A percentile compares a stretch with the other conserved stretches of the same genome.
Conservation (phyloP, 1,140 invertebrate species). For the Diabrotica virgifera region DNA sequence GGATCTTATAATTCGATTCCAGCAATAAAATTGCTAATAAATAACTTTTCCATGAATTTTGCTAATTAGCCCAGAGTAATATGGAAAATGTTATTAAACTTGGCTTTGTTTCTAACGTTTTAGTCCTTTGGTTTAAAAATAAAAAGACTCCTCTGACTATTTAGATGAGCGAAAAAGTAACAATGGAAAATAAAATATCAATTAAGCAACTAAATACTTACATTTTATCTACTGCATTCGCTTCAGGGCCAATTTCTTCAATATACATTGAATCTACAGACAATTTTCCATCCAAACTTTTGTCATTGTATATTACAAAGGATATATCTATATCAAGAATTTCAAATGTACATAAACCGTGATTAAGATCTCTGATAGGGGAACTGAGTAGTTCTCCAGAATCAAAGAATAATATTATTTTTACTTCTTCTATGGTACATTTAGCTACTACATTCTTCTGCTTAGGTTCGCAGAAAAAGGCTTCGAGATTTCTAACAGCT, state of each 20-base stretch:
- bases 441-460: slow-evolving; percentile 58
- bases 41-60: too few species aligned
- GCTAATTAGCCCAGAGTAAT: too few species aligned
- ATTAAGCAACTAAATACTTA: slow-evolving; percentile 21
- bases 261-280: slow-evolving; percentile 67
- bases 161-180: too few species aligned
- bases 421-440: slow-evolving; percentile 61
- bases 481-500: slow-evolving; percentile 67
- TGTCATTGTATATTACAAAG: slow-evolving; percentile 66
- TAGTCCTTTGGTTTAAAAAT: too few species aligned
- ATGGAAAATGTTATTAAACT: too few species aligned
- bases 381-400: slow-evolving; percentile 73
- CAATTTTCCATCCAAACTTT: slow-evolving; percentile 68
- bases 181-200: not conserved
- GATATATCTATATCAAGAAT: slow-evolving; percentile 66
- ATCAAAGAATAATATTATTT: slow-evolving; percentile 69
- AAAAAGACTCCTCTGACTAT: too few species aligned
- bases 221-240: slow-evolving; percentile 41
- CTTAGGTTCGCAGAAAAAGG: slow-evolving; percentile 68
- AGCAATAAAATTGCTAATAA: too few species aligned
- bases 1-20: too few species aligned
- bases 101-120: too few species aligned
- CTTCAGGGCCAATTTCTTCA: slow-evolving; percentile 70
- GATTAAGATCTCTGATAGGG: slow-evolving; percentile 68
- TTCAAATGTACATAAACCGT: slow-evolving; percentile 67